Base-by-base conservation (phyloP, 2,888 invertebrate genomes). In the Scaptomyza reducta region DNA sequence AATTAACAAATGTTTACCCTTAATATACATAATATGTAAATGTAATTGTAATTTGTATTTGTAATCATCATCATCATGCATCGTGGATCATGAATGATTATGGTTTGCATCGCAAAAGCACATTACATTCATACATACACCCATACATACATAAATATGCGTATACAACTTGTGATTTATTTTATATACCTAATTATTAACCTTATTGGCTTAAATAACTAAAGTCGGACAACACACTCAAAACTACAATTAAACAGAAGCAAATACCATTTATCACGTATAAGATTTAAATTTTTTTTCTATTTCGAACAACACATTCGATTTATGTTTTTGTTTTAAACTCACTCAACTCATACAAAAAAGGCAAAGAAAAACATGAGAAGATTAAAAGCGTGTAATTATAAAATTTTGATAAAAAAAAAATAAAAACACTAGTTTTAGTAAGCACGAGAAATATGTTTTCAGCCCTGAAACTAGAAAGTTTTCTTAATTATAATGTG, bases 131-230 rank as follows among this genome's bases (percentile, higher is more conserved):
- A 69, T 45, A 58, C 51, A 68, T 54, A 70, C 47, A 53, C 44
- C 49, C 72, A 51, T 44, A 67, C 59, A 54, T 59, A 78, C 64
- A 85, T 72, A 60, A 70, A 71, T 72, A 77, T 70, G 80, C 81
- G 77, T 86, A 87, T 82, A 77, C 62, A 77, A 82, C 85, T 81
- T 86, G 85, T 86, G 85, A 86, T 86, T 88, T 88, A 88, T 84
- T 85, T 88, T 88, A 88, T 83, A 87, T 81, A 81, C 86, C 80
- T 57, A 79, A 79, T 62, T 79, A 58, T 53, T 67, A 69, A 77
- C 65, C 56, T 47, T 70, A 80, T 82, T 80, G 88, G 84, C 82
- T 74, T 72, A 54, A 60, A 14, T 69, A 71, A 76, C 47, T 47
- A 68, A 62, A 70, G 54, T 70, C 58, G 50, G 68, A 58, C 58